A percentile compares a stretch with the other conserved stretches of the same genome.
Conservation (phyloP, 2,797 vertebrate genomes). For the Iguana delicatissima region DNA sequence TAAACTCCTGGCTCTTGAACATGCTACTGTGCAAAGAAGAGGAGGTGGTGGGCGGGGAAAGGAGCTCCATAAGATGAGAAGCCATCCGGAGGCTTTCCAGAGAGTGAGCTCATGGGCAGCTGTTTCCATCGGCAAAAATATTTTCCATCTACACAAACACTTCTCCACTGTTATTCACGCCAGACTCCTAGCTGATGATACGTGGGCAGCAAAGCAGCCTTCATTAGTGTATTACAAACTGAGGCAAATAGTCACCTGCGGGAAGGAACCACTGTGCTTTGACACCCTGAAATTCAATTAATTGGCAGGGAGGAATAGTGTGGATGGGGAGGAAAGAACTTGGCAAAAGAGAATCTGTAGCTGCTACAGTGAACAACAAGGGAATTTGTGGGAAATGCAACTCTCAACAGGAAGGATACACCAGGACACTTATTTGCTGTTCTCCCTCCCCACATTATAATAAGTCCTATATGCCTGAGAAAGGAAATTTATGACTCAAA, state of each 20-base stretch:
- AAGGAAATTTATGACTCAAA: neutral
- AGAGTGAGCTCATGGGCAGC: constrained; percentile 81
- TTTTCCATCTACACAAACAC: constrained; percentile 76
- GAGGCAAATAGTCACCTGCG: constrained; percentile 47
- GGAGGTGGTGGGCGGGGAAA: constrained; percentile 12
- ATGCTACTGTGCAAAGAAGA: constrained; percentile 80
- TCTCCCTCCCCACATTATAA: neutral
- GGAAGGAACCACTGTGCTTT: constrained; percentile 26
- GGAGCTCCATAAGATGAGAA: constrained; percentile 70
- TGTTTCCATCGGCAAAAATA: constrained; percentile 71
- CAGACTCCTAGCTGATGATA: constrained; percentile 59
- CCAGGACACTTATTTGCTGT: neutral
- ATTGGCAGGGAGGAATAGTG: constrained; percentile 34
- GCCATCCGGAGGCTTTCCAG: constrained; percentile 80
- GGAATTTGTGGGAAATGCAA: constrained; percentile 9
- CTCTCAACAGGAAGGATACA: constrained; percentile 23
- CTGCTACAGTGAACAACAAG: constrained; percentile 17
- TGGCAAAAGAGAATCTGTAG: constrained; percentile 12
- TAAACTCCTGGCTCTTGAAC: constrained; percentile 75
- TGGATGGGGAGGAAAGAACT: constrained; percentile 28
- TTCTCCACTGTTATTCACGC: constrained; percentile 61
- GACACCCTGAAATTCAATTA: constrained; percentile 43
- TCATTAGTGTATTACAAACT: constrained; percentile 37
- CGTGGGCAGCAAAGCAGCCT: constrained; percentile 18
- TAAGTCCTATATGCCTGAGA: constrained; percentile 15